Evolutionary conservation across 2,888 invertebrate species (phyloP), one percentile per base, ranked within the genome.

Genomic region (Rhyacophila evoluta): DNA sequence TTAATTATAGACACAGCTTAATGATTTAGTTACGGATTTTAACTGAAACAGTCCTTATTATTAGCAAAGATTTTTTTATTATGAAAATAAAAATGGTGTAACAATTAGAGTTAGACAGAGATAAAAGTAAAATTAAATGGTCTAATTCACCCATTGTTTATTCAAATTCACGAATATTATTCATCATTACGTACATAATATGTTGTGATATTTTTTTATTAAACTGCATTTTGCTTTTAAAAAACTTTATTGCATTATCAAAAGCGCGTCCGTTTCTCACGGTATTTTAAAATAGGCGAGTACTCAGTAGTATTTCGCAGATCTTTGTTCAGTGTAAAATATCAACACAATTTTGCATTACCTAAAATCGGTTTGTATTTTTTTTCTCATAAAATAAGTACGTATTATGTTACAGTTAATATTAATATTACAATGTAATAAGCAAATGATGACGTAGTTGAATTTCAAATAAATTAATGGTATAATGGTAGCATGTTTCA

Each of bases 171-270:
- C 55, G 19, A 55, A 55, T 55, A 55, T 55, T 55, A 55, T 55
- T 55, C 55, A 19, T 19, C 19, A 55, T 25, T 55, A 55, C 55
- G 55, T 55, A 55, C 25, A 55, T 55, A 25, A 19, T 55, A 55
- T 19, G 55, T 55, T 55, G 55, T 55, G 55, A 55, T 55, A 55
- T 15, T 10, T n/a, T n/a, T 15, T 55, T 55, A 55, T 55, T 55
- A 55, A 55, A 55, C 55, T 55, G 55, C 55, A 55, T 55, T 55
- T 55, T 55, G 55, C 55, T 55, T 55, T 55, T 19, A 55, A 25
- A 33, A 55, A 55, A 25, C 8, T 19, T 25, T 2, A 19, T 55
- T 55, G 55, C 55, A 55, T 19, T 15, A 55, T 25, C 4, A 12
- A 55, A 55, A 55, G 8, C 55, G 10, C 1, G 15, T 6, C 55